Conservation (phyloP, 2,888 invertebrate species). For the Cyclophora albipunctata region DNA sequence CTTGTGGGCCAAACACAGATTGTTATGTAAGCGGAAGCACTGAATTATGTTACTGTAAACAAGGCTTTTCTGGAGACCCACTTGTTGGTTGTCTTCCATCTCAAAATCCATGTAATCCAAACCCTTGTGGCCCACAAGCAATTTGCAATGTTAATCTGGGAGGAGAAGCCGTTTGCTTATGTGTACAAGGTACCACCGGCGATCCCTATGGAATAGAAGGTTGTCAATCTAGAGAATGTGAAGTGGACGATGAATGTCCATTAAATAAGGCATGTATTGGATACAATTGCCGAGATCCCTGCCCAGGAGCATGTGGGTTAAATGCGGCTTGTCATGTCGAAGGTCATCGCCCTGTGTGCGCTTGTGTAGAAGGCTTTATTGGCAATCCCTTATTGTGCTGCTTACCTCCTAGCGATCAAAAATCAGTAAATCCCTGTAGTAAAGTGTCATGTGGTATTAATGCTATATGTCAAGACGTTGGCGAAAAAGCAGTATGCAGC, state of each 20-base stretch:
- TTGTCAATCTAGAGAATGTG: conserved; percentile 87
- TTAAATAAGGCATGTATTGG: conserved; percentile 84
- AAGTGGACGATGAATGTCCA: conserved; percentile 85
- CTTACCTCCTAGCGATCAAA: conserved; percentile 74
- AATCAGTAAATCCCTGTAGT: conserved; percentile 79
- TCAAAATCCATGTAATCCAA: conserved; percentile 84
- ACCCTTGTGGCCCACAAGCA: conserved; percentile 87
- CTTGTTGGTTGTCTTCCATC: conserved; percentile 83
- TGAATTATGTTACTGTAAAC: conserved; percentile 88
- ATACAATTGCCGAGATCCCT: conserved; percentile 87
- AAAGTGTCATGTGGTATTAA: conserved; percentile 87
- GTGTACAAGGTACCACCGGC: conserved; percentile 84
- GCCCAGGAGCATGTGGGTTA: conserved; percentile 86
- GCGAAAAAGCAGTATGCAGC: conserved; percentile 83
- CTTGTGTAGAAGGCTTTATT: conserved; percentile 80
- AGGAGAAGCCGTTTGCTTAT: conserved; percentile 82
- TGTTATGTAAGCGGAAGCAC: conserved; percentile 88
- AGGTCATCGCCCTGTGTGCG: conserved; percentile 86
- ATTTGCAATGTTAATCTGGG: conserved; percentile 80
- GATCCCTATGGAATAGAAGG: conserved; percentile 83
- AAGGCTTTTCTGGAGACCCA: conserved; percentile 85
- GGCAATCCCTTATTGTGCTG: conserved; percentile 88
- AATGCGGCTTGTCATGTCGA: conserved; percentile 84
- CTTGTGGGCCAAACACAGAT: conserved; percentile 88
- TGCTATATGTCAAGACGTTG: conserved; percentile 83